A percentile compares a stretch with the other conserved stretches of the same genome.
Evolutionary conservation across 2,797 vertebrate species (phyloP).

Genomic region (Rhadinocentrus ornatus): DNA sequence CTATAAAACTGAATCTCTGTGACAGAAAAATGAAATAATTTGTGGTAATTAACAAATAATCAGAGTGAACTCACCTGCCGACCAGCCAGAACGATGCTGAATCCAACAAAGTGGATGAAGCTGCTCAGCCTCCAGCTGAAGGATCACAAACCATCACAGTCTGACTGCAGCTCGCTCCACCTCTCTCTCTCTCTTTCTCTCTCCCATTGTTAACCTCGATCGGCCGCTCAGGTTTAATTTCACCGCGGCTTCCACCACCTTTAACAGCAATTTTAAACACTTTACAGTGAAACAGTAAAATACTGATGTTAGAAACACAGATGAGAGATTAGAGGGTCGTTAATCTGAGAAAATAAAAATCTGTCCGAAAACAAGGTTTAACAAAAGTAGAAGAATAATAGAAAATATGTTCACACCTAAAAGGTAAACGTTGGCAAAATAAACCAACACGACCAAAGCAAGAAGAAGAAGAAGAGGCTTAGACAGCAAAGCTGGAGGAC

Average conservation of each 20-base stretch:
- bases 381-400: too few relatives aligned
- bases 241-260: not conserved
- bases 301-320: too few relatives aligned
- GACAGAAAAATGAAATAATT: not conserved
- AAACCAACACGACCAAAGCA: too few relatives aligned
- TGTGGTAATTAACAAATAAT: not conserved
- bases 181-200: constrained; percentile 20
- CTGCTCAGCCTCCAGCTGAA: constrained; percentile 34
- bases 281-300: too few relatives aligned
- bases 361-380: too few relatives aligned
- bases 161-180: constrained; percentile 16
- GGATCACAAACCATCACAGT: constrained; percentile 21
- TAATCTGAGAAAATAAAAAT: too few relatives aligned
- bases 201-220: constrained; percentile 1
- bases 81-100: not conserved
- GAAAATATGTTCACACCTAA: too few relatives aligned
- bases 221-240: not conserved
- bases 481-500: too few relatives aligned
- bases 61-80: not conserved
- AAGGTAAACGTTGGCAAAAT: too few relatives aligned
- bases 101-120: constrained; percentile 4
- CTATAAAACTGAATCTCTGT: not conserved
- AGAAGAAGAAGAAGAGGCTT: too few relatives aligned
- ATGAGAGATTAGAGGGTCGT: too few relatives aligned
- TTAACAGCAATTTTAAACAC: too few relatives aligned